Conservation (phyloP, 2,113 vertebrate species). For the Grus americana region DNA sequence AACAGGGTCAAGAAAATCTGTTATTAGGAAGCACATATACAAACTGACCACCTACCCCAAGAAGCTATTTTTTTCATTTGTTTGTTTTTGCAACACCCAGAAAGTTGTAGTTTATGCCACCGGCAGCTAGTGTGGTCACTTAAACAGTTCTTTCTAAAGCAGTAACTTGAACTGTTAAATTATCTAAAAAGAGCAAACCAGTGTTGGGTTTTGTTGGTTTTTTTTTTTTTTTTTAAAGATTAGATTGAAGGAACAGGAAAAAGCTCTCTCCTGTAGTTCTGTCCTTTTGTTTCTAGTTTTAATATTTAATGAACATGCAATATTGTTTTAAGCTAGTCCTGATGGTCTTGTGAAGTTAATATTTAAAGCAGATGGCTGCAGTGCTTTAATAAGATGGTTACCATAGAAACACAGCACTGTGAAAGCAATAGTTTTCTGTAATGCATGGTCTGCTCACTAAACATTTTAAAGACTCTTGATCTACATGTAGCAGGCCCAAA, state of each 20-base stretch:
- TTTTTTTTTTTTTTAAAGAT: not conserved
- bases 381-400: constrained; percentile 80
- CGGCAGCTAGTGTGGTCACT: not conserved
- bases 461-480: constrained; percentile 77
- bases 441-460: constrained; percentile 65
- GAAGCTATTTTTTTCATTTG: not conserved
- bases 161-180: not conserved
- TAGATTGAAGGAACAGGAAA: not conserved
- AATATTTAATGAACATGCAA: constrained; percentile 79
- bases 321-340: constrained; percentile 63
- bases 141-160: not conserved
- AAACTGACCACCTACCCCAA: not conserved
- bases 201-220: not conserved
- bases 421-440: constrained; percentile 83
- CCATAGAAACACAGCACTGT: constrained; percentile 79
- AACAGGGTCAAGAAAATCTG: not conserved
- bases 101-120: not conserved
- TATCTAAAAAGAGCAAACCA: constrained; percentile 1
- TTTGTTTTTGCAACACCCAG: not conserved
- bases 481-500: constrained; percentile 36
- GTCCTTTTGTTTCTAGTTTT: constrained; percentile 72
- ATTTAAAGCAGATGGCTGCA: constrained; percentile 87
- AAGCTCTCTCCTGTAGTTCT: constrained; percentile 11
- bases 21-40: not conserved
- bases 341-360: constrained; percentile 78